phyloP scores from a whole-genome alignment of 2,888 invertebrate species.

The Leucania comma region DNA sequence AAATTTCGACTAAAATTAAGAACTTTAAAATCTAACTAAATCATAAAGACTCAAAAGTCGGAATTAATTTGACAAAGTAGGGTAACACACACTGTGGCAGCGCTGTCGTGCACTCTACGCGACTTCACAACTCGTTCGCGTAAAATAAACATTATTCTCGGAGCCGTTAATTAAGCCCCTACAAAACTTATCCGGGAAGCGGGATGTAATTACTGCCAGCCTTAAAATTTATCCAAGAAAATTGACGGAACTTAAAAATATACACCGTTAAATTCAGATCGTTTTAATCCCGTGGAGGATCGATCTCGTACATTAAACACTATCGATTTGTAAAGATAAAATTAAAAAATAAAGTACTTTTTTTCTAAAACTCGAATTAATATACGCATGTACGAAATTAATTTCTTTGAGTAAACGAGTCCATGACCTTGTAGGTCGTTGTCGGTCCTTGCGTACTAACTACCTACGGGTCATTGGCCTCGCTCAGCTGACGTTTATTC shows the following conservation, averaged over 20 bases:
- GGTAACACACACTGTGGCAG: slow-evolving; percentile 2
- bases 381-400: too few relatives aligned
- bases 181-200: slow-evolving; percentile 8
- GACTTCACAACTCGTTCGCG: slow-evolving; percentile 14
- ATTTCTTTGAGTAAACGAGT: too few relatives aligned
- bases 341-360: too few relatives aligned
- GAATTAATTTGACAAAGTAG: not conserved
- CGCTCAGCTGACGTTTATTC: too few relatives aligned
- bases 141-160: slow-evolving; percentile 29
- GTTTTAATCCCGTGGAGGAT: too few relatives aligned
- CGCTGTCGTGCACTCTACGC: not conserved
- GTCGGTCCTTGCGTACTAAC: too few relatives aligned
- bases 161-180: slow-evolving; percentile 27
- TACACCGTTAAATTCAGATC: too few relatives aligned
- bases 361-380: too few relatives aligned
- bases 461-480: too few relatives aligned
- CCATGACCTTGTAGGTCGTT: too few relatives aligned
- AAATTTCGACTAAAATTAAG: not conserved
- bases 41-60: not conserved
- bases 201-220: slow-evolving; percentile 28
- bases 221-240: slow-evolving; percentile 5
- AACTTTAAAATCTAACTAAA: not conserved
- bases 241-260: not conserved
- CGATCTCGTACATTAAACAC: too few relatives aligned
- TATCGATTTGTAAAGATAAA: too few relatives aligned